Evolutionary conservation across 1,140 invertebrate species (phyloP), one percentile per base, ranked within the genome.

Genomic region (Myzus persicae): DNA sequence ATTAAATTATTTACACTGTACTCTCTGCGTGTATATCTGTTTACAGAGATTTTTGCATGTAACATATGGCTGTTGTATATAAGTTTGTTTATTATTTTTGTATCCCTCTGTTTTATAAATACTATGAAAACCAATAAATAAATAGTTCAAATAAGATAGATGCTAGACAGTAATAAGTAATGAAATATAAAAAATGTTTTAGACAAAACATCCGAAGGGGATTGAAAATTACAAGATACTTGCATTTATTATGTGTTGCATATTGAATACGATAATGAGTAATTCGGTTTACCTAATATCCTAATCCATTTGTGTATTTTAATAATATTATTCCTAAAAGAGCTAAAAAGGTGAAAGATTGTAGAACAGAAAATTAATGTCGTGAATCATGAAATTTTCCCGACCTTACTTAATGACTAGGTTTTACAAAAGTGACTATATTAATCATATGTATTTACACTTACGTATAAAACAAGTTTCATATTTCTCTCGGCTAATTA

Each of bases 311-410:
- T 40, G 8, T 85, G 42, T n/a, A 18, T 85, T 44, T 85, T 85
- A 44, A 31, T 85, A 44, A 18, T 85, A 0, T 0, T 67, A 67
- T 85, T 11, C 26, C 3, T n/a, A 44, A 85, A 85, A 85, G 40
- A 46, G 1, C 31, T 76, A 67, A 85, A 85, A 85, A 85, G 26
- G 26, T 44, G 11, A 85, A 42, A 85, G 42, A 85, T 85, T 85
- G 31, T 14, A n/a, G 0, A 18, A 14, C 26, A 44, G 0, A 26
- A 31, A 67, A 85, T n/a, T 0, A 85, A 44, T 11, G 38, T n/a
- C n/a, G 18, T 90, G 89, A 90, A 67, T 90, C 89, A 90, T 24
- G 38, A 18, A 44, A 31, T 67, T 59, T 90, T 40, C 54, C 89
- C 24, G 54, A 42, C 54, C 40, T 90, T 90, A 67, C 54, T 1